Evolutionary conservation across 2,888 invertebrate genomes (phyloP).

Genomic region (Epsilonema sp.): DNA sequence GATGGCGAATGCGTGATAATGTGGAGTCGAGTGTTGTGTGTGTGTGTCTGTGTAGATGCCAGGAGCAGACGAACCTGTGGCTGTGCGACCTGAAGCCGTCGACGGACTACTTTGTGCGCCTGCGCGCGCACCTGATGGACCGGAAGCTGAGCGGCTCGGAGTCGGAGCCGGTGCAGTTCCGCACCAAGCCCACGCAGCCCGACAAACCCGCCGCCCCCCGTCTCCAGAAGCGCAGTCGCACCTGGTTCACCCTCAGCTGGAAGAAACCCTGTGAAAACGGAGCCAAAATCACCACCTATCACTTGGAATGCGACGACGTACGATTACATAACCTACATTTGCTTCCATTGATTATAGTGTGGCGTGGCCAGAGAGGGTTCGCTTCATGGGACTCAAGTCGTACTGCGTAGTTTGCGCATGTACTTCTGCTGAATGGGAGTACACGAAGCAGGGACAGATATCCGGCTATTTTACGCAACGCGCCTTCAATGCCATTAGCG

Average conservation of each 20-base stretch:
- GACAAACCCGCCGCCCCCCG: slow-evolving; percentile 9
- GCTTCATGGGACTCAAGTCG: too few species aligned
- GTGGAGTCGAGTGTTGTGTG: too few species aligned
- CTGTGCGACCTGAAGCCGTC: slow-evolving; percentile 17
- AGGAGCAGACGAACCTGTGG: slow-evolving; percentile 10
- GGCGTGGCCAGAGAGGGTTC: too few species aligned
- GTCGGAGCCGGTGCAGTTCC: slow-evolving; percentile 10
- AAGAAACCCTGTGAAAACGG: slow-evolving; percentile 55
- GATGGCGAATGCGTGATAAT: too few species aligned
- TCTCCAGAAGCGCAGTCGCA: slow-evolving; percentile 4
- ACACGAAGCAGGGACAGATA: too few species aligned
- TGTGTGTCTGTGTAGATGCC: too few species aligned
- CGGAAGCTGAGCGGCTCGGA: slow-evolving; percentile 18
- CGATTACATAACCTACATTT: too few species aligned
- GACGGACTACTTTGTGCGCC: slow-evolving; percentile 17
- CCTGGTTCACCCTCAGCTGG: slow-evolving; percentile 10
- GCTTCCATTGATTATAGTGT: too few species aligned
- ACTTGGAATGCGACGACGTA: slow-evolving; percentile 42
- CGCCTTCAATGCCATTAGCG: too few species aligned
- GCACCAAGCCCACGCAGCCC: slow-evolving; percentile 8
- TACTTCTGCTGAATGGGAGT: too few species aligned
- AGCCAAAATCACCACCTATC: slow-evolving; percentile 50
- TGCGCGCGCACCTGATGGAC: slow-evolving; percentile 17
- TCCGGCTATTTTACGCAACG: too few species aligned
- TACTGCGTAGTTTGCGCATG: too few species aligned